These are phyloP conservation scores for Dryadula phaetusa DNA, from an alignment of 2,888 invertebrate species.

Conservation along the genomic window DNA sequence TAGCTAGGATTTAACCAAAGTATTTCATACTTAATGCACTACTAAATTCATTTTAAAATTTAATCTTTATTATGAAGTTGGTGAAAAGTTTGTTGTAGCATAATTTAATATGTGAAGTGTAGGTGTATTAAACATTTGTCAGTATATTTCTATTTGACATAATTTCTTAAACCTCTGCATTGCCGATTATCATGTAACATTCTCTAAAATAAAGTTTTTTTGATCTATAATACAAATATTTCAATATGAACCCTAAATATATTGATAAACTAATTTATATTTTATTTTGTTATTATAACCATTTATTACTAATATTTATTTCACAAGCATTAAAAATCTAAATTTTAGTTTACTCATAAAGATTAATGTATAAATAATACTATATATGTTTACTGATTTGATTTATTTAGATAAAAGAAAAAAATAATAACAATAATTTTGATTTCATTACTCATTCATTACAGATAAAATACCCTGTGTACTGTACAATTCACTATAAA, in stretches of 20 bases:
- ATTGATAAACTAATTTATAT: not conserved
- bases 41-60: conserved; percentile 65
- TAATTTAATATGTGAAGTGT: conserved; percentile 77
- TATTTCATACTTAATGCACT: conserved; percentile 69
- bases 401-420: conserved; percentile 6
- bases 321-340: not conserved
- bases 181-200: conserved; percentile 84
- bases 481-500: conserved; percentile 16
- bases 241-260: not conserved
- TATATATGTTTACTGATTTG: not conserved
- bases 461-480: not conserved
- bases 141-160: conserved; percentile 80
- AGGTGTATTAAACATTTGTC: conserved; percentile 78
- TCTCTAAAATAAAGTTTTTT: conserved; percentile 85
- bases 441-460: not conserved
- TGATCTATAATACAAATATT: conserved; percentile 66
- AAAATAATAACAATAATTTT: not conserved
- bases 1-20: conserved; percentile 59
- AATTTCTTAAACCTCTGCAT: conserved; percentile 82
- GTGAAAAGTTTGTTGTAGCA: conserved; percentile 74
- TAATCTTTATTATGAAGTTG: conserved; percentile 67
- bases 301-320: not conserved
- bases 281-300: not conserved
- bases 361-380: conserved; percentile 7
- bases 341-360: no score